phyloP scores from a whole-genome alignment of 2,888 invertebrate genomes.

The Lissocephala sabroskyi region DNA sequence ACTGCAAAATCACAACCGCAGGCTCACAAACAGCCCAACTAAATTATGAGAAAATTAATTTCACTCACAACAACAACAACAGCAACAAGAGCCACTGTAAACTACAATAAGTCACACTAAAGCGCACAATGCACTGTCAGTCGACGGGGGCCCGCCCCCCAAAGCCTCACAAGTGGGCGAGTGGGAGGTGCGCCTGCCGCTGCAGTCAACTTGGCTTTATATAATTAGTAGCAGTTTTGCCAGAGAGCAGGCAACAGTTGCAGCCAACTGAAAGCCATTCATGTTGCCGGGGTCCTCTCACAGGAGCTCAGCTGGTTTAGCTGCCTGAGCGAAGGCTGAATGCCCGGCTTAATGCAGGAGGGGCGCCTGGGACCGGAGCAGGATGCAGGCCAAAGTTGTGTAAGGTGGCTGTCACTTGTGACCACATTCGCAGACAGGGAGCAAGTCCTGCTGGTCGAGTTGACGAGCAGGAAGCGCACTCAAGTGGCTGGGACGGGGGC shows the following conservation, averaged over 20 bases:
- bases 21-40: conserved; percentile 28
- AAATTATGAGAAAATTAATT: conserved; percentile 60
- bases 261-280: conserved; percentile 3
- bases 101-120: background rate
- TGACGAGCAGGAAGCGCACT: too few relatives aligned
- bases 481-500: too few relatives aligned
- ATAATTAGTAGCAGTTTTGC: background rate
- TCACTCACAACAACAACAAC: conserved; percentile 18
- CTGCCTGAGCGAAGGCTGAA: background rate
- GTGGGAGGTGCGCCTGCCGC: too few relatives aligned
- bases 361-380: too few relatives aligned
- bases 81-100: background rate
- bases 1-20: conserved; percentile 57
- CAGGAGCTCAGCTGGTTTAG: background rate
- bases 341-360: too few relatives aligned
- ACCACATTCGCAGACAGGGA: too few relatives aligned
- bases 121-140: background rate
- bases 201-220: too few relatives aligned
- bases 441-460: too few relatives aligned
- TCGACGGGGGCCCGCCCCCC: background rate
- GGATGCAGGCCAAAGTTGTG: too few relatives aligned
- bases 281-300: background rate
- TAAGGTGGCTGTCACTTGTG: too few relatives aligned
- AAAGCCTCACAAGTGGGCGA: background rate
- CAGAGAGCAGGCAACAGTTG: background rate